Evolutionary conservation across 2,888 invertebrate species (phyloP).

Genomic region (Thecocarcelia acutangulata): DNA sequence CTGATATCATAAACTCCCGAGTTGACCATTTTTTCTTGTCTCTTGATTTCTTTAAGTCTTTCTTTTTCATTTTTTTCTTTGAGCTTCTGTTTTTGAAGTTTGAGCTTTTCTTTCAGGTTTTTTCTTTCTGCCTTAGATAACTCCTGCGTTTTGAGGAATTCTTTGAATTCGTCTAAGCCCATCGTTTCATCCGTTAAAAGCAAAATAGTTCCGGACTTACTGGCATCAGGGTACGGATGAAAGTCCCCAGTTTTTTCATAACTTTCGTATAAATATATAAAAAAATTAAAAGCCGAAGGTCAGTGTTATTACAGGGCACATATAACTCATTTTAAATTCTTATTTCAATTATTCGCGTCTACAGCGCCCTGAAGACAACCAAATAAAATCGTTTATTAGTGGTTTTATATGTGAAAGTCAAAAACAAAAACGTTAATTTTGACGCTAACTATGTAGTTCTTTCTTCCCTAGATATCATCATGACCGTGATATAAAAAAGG

Average conservation of each 20-base stretch:
- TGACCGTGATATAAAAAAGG: too few relatives aligned
- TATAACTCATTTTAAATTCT: too few relatives aligned
- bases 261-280: conserved; percentile 68
- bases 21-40: conserved; percentile 74
- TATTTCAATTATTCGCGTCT: too few relatives aligned
- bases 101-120: conserved; percentile 73
- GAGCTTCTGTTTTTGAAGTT: conserved; percentile 72
- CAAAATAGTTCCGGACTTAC: conserved; percentile 82
- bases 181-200: conserved; percentile 82
- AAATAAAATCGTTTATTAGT: too few relatives aligned
- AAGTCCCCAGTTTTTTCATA: conserved; percentile 78
- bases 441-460: too few relatives aligned
- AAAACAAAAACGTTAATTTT: too few relatives aligned
- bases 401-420: too few relatives aligned
- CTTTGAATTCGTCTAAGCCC: conserved; percentile 79
- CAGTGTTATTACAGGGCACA: too few relatives aligned
- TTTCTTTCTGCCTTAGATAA: conserved; percentile 77
- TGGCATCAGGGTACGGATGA: conserved; percentile 82
- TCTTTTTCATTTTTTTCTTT: conserved; percentile 72
- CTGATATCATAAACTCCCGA: conserved; percentile 75
- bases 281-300: too few relatives aligned
- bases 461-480: too few relatives aligned
- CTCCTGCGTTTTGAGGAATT: conserved; percentile 73
- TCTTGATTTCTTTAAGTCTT: conserved; percentile 74
- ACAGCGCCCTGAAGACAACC: too few relatives aligned